A percentile compares a stretch with the other conserved stretches of the same genome.
These are phyloP conservation scores for Ochropleura plecta DNA, from an alignment of 2,888 invertebrate genomes.

Conservation along the genomic window DNA sequence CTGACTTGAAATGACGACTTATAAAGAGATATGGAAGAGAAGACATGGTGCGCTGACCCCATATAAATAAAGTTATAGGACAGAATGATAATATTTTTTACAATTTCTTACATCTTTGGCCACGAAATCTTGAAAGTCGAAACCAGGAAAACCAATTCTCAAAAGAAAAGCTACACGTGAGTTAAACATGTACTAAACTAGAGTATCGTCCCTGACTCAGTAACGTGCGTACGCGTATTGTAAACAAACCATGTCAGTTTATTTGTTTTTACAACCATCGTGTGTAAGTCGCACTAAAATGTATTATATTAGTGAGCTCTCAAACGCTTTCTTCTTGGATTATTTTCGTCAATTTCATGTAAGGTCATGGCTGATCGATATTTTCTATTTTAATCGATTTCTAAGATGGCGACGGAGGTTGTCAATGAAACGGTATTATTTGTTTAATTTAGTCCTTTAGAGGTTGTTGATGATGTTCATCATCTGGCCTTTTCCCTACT, in stretches of 20 bases:
- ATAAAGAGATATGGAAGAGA: no score
- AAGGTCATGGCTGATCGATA: neutral
- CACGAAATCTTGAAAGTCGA: neutral
- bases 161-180: conserved; percentile 8
- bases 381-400: neutral
- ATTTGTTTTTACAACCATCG: conserved; percentile 45
- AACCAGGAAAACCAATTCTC: conserved; percentile 1
- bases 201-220: conserved; percentile 46
- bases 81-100: neutral
- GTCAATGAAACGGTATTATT: neutral
- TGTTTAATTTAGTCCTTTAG: no score
- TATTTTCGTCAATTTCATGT: conserved; percentile 9
- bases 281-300: conserved; percentile 26
- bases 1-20: no score
- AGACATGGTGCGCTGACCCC: no score
- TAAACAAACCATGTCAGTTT: conserved; percentile 44
- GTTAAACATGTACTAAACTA: conserved; percentile 15
- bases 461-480: no score
- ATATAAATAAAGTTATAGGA: no score
- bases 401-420: no score
- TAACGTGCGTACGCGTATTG: conserved; percentile 51
- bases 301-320: conserved; percentile 30
- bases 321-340: conserved; percentile 34
- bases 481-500: no score
- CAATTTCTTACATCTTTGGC: neutral